A percentile compares a stretch with the other conserved stretches of the same genome.
Conservation (phyloP, 2,888 invertebrate species). For the Altica lythri region DNA sequence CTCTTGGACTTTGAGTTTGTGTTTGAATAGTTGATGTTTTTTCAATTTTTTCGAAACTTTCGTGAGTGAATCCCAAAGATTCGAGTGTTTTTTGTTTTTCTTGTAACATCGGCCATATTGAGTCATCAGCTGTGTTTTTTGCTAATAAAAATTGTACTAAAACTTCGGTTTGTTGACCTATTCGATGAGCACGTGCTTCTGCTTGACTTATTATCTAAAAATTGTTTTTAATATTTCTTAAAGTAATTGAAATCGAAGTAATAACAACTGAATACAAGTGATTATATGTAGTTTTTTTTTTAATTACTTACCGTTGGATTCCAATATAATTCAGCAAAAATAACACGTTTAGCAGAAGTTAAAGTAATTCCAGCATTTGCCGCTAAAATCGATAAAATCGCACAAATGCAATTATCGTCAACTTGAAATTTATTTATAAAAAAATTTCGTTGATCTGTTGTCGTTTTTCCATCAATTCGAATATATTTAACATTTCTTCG, state of each 20-base stretch:
- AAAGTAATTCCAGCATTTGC: constrained; percentile 92
- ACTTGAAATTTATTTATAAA: constrained; percentile 82
- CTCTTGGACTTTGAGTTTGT: too few species aligned
- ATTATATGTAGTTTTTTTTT: neutral
- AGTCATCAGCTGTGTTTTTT: constrained; percentile 85
- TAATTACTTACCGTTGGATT: constrained; percentile 95
- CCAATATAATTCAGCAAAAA: constrained; percentile 96
- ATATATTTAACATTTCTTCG: constrained; percentile 70
- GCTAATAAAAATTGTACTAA: constrained; percentile 87
- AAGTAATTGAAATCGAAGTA: neutral
- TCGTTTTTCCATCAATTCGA: constrained; percentile 86
- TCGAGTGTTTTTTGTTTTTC: constrained; percentile 82
- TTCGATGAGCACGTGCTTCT: constrained; percentile 92
- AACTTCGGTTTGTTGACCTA: constrained; percentile 82
- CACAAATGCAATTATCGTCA: constrained; percentile 67
- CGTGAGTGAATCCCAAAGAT: constrained; percentile 82
- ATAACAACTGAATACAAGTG: neutral
- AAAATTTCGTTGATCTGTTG: constrained; percentile 70
- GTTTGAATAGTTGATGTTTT: too few species aligned
- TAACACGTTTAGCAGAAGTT: constrained; percentile 86
- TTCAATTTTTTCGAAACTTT: constrained; percentile 74
- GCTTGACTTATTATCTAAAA: constrained; percentile 87
- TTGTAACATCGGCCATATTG: constrained; percentile 87
- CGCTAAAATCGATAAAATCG: constrained; percentile 88
- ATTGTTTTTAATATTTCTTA: too few species aligned